Percentiles rank a stretch among this genome's conserved stretches.
phyloP scores from a whole-genome alignment of 2,888 invertebrate species.

The Anagyrus pseudococci region DNA sequence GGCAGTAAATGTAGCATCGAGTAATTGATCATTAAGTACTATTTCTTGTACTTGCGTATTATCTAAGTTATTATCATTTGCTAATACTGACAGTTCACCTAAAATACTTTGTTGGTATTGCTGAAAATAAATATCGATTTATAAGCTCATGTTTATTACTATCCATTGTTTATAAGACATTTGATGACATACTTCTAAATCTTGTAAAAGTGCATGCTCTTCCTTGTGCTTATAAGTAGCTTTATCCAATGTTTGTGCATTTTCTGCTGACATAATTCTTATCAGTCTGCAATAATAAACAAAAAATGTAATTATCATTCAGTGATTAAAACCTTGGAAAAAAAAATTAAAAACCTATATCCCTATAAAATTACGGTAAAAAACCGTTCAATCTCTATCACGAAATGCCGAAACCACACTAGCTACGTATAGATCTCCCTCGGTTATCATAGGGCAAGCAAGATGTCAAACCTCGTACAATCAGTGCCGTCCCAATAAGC shows the following conservation, averaged over 20 bases:
- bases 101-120: constrained; percentile 48
- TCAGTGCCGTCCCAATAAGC: too few relatives aligned
- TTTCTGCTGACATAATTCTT: constrained; percentile 51
- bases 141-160: neutral
- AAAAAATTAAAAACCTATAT: too few relatives aligned
- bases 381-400: too few relatives aligned
- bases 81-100: constrained; percentile 52
- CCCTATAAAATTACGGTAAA: too few relatives aligned
- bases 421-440: too few relatives aligned
- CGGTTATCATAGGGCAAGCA: too few relatives aligned
- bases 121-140: constrained; percentile 37
- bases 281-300: constrained; percentile 29
- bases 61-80: constrained; percentile 47
- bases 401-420: too few relatives aligned
- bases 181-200: constrained; percentile 45
- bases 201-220: constrained; percentile 48
- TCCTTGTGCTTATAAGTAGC: constrained; percentile 42
- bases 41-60: constrained; percentile 47
- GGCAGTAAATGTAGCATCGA: constrained; percentile 52
- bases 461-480: too few relatives aligned
- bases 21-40: constrained; percentile 51
- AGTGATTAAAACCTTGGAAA: too few relatives aligned
- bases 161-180: neutral
- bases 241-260: constrained; percentile 47
- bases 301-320: too few relatives aligned